Evolutionary conservation across 2,797 vertebrate species (phyloP), one percentile per base, ranked within the genome.

Genomic region (Coracias cyanogaster): DNA sequence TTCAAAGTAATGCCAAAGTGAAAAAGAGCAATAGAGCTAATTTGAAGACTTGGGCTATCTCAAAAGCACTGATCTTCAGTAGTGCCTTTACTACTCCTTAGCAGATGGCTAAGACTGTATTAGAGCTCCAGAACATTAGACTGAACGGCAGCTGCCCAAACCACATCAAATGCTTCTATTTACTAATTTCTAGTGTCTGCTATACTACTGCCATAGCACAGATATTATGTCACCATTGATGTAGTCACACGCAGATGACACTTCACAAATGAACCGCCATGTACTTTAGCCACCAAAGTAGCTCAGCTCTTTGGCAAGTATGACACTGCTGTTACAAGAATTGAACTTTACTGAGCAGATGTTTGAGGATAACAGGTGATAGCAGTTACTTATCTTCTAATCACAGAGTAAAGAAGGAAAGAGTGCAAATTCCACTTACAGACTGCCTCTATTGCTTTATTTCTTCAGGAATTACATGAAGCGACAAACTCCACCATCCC

Each of bases 101-200:
- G 57, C 90, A 94, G 90, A 95, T 74, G 83, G 92, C 72, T 88
- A 92, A 46, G 48, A 16, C 21, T 83, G 86, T 24, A 13, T 82
- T 39, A 89, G 95, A 97, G 93, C 67, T 96, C 76, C 86, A 88
- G 60, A 95, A 95, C 48, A 69, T 43, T 15, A 73, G 15, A 37
- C 83, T 84, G 54, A 86, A 92, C 91, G 89, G 89, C 95, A 66
- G 58, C 61, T 79, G 91, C 85, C 87, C 72, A 94, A 93, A 94
- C 66, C 84, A 49, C 19, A 82, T 31, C 89, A 94, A 96, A 69
- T 95, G 95, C 76, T 90, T 91, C 78, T 92, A 91, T 96, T 88
- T 93, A 64, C 72, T 94, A n/a, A 87, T 94, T 94, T 96, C 86
- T 69, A 94, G 72, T 62, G 94, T 93, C 95, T 97, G 89, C 78